phyloP scores from a whole-genome alignment of 2,797 vertebrate genomes.

The Mormyrus proboscirostris region DNA sequence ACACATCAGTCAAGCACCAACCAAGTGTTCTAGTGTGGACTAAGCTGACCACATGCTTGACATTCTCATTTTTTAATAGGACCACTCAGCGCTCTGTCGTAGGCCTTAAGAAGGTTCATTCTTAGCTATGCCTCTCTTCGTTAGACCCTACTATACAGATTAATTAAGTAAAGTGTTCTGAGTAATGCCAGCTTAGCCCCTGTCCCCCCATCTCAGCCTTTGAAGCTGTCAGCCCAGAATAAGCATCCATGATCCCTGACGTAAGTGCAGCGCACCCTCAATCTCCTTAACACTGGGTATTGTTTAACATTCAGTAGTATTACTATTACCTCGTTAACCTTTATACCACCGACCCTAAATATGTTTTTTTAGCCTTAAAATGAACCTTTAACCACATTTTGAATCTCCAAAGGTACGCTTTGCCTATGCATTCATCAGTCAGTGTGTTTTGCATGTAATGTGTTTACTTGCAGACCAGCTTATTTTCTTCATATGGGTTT shows the following conservation, averaged over 20 bases:
- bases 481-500: not conserved
- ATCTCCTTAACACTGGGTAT: not conserved
- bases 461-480: not conserved
- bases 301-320: not conserved
- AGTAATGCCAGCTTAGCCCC: not conserved
- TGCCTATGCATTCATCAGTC: not conserved
- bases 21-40: not conserved
- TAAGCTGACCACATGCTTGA: not conserved
- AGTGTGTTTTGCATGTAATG: not conserved
- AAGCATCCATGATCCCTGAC: not conserved
- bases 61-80: not conserved
- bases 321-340: not conserved
- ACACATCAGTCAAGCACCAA: not conserved
- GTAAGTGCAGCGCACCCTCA: not conserved
- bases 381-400: not conserved
- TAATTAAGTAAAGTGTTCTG: slow-evolving; percentile 8
- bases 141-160: not conserved
- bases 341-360: not conserved
- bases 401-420: not conserved
- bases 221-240: not conserved
- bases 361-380: not conserved
- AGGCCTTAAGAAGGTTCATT: not conserved
- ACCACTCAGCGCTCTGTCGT: not conserved
- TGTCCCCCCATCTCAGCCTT: not conserved
- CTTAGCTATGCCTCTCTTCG: not conserved